Percentiles rank a stretch among this genome's conserved stretches.
Evolutionary conservation across 2,888 invertebrate genomes (phyloP).

Genomic region (Panopea generosa): DNA sequence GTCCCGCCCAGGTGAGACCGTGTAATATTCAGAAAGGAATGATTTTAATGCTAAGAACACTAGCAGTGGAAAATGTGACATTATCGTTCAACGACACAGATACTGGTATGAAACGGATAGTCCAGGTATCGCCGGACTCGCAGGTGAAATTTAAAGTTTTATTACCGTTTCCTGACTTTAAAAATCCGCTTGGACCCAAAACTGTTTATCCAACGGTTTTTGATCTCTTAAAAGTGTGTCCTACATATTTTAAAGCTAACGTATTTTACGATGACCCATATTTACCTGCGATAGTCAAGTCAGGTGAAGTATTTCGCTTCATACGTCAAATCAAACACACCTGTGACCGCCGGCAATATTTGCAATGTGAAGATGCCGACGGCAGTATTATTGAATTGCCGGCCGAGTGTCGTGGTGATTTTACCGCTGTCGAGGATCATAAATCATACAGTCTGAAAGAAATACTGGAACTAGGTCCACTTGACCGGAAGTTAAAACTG

Average conservation of each 20-base stretch:
- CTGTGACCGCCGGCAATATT: constrained; percentile 61
- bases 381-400: constrained; percentile 71
- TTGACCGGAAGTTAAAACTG: constrained; percentile 70
- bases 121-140: constrained; percentile 70
- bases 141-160: constrained; percentile 70
- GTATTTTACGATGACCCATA: constrained; percentile 75
- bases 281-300: constrained; percentile 74
- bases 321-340: constrained; percentile 61
- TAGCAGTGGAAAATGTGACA: constrained; percentile 67
- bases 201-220: constrained; percentile 68
- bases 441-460: constrained; percentile 71
- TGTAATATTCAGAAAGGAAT: constrained; percentile 69
- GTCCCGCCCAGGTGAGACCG: constrained; percentile 49
- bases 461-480: constrained; percentile 70
- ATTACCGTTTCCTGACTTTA: constrained; percentile 63
- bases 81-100: constrained; percentile 70
- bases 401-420: constrained; percentile 71
- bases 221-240: constrained; percentile 75
- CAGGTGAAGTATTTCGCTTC: constrained; percentile 74
- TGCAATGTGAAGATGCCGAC: constrained; percentile 71
- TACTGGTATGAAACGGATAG: constrained; percentile 62
- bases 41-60: constrained; percentile 69
- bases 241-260: constrained; percentile 75
- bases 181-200: constrained; percentile 45
- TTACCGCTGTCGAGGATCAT: constrained; percentile 70